Conservation (phyloP, 2,797 vertebrate species). For the Enteromius treurensis region DNA sequence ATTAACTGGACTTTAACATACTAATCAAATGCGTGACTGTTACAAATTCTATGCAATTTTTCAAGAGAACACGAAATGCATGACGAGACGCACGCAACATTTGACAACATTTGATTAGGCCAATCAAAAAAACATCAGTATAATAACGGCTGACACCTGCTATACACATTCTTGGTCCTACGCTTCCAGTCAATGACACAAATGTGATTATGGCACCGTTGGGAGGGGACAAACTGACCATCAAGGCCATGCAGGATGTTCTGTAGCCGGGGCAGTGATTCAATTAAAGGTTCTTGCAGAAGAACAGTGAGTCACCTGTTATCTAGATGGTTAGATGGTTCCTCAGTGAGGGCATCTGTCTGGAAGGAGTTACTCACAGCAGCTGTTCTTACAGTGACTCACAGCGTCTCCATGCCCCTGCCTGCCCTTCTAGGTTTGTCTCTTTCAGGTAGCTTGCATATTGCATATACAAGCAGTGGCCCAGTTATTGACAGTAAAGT, state of each 20-base stretch:
- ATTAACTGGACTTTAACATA: neutral
- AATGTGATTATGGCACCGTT: conserved; percentile 39
- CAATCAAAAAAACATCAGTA: neutral
- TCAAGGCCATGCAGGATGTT: conserved; percentile 31
- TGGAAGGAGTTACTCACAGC: conserved; percentile 41
- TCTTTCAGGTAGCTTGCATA: neutral
- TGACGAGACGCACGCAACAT: neutral
- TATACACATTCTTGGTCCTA: neutral
- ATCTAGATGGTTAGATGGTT: conserved; percentile 36
- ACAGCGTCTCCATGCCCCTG: neutral
- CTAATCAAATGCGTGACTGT: neutral
- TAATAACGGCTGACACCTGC: neutral
- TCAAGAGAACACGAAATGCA: neutral
- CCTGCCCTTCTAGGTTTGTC: neutral
- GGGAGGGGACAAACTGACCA: conserved; percentile 36
- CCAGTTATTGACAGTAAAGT: neutral
- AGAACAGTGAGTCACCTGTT: conserved; percentile 50
- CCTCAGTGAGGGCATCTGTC: conserved; percentile 26
- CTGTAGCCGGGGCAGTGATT: neutral
- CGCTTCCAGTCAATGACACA: conserved; percentile 25
- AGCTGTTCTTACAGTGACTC: conserved; percentile 39
- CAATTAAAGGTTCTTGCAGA: conserved; percentile 41
- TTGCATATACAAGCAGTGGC: neutral
- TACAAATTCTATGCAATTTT: neutral
- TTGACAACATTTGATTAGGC: neutral